phyloP scores from a whole-genome alignment of 2,888 invertebrate species.

The Embidobia sp. region DNA sequence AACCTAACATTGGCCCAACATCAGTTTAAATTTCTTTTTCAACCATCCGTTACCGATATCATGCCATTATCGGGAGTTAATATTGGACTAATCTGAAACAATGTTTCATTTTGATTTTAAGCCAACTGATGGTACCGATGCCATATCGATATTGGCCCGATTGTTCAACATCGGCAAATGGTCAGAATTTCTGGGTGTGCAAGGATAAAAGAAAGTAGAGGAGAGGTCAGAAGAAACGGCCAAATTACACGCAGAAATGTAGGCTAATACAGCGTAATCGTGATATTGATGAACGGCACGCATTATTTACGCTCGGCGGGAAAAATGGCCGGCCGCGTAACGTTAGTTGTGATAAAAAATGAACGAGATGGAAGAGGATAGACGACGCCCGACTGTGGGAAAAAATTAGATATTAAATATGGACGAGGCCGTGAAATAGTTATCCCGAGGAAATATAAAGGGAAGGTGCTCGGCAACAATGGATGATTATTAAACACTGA shows the following conservation, averaged over 20 bases:
- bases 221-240: too few relatives aligned
- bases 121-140: too few relatives aligned
- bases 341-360: slow-evolving; percentile 19
- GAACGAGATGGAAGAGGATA: background rate
- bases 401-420: slow-evolving; percentile 37
- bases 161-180: too few relatives aligned
- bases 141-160: too few relatives aligned
- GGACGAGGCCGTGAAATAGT: slow-evolving; percentile 13
- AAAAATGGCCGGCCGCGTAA: slow-evolving; percentile 9
- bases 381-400: background rate
- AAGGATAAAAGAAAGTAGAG: too few relatives aligned
- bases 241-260: background rate
- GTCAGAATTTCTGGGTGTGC: too few relatives aligned
- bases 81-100: too few relatives aligned
- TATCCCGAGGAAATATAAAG: background rate
- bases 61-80: too few relatives aligned
- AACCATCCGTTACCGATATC: too few relatives aligned
- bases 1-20: too few relatives aligned
- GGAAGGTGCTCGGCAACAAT: slow-evolving; percentile 3
- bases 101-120: too few relatives aligned
- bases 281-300: slow-evolving; percentile 25
- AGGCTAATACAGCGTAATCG: slow-evolving; percentile 21
- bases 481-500: slow-evolving; percentile 41
- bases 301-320: slow-evolving; percentile 16
- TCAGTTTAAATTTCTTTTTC: too few relatives aligned